Conservation (phyloP, 1,140 invertebrate species). For the Drosophila asahinai region DNA sequence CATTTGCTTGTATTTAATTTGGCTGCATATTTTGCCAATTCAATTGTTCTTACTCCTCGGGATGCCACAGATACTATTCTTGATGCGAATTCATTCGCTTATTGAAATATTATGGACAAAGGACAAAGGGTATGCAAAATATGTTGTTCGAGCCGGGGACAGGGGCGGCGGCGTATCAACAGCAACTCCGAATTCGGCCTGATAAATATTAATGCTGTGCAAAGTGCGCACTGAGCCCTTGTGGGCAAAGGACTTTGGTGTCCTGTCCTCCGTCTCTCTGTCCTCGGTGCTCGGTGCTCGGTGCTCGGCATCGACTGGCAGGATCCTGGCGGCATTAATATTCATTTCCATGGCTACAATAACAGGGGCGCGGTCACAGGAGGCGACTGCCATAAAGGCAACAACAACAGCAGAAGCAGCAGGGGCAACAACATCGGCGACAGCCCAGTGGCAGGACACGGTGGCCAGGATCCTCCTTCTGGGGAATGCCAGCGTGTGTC, state of each 20-base stretch:
- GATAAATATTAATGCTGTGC: conserved; percentile 80
- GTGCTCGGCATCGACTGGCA: conserved; percentile 54
- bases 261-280: background rate
- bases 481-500: conserved; percentile 62
- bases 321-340: conserved; percentile 75
- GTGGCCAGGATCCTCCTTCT: conserved; percentile 37
- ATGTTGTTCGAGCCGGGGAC: conserved; percentile 39
- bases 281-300: background rate
- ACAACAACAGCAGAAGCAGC: conserved; percentile 26
- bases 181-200: conserved; percentile 63
- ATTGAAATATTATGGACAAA: conserved; percentile 64
- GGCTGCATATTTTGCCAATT: background rate
- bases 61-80: conserved; percentile 25
- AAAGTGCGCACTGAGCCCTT: conserved; percentile 81
- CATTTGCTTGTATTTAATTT: background rate
- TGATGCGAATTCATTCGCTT: conserved; percentile 54
- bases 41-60: background rate
- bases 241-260: conserved; percentile 77
- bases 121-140: conserved; percentile 66
- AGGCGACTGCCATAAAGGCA: conserved; percentile 64
- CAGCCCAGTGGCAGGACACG: conserved; percentile 34
- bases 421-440: conserved; percentile 12
- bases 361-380: conserved; percentile 67
- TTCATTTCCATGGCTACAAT: conserved; percentile 82
- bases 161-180: conserved; percentile 31